phyloP scores from a whole-genome alignment of 2,888 invertebrate genomes.

The Oconnorella tubifera region DNA sequence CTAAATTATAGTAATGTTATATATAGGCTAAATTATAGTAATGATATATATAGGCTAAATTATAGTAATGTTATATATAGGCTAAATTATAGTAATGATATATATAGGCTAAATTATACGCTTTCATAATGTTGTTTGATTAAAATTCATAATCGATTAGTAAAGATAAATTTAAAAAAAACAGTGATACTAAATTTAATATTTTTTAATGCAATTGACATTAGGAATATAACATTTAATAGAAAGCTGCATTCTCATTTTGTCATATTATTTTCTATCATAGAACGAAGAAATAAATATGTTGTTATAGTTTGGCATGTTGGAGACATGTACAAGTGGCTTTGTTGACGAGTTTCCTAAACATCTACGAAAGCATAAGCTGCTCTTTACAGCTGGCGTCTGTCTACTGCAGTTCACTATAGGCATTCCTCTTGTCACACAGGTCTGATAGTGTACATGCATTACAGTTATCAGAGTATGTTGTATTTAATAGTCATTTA shows the following conservation, averaged over 20 bases:
- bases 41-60: no score
- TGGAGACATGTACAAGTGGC: constrained; percentile 72
- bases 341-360: constrained; percentile 68
- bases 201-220: not conserved
- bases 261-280: not conserved
- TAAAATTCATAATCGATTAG: no score
- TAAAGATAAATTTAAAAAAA: not conserved
- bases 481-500: no score
- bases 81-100: no score
- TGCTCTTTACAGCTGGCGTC: constrained; percentile 62
- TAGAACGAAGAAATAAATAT: not conserved
- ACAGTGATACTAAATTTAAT: not conserved
- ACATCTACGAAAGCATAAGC: constrained; percentile 60
- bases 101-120: no score
- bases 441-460: no score
- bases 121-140: no score
- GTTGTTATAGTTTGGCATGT: constrained; percentile 69
- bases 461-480: no score
- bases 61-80: no score
- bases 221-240: not conserved
- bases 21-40: no score
- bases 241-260: not conserved
- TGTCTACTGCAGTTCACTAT: constrained; percentile 64
- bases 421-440: constrained; percentile 69
- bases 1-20: no score